These are phyloP conservation scores for Drymodes brunneopygia DNA, from an alignment of 2,113 vertebrate species.

Conservation along the genomic window DNA sequence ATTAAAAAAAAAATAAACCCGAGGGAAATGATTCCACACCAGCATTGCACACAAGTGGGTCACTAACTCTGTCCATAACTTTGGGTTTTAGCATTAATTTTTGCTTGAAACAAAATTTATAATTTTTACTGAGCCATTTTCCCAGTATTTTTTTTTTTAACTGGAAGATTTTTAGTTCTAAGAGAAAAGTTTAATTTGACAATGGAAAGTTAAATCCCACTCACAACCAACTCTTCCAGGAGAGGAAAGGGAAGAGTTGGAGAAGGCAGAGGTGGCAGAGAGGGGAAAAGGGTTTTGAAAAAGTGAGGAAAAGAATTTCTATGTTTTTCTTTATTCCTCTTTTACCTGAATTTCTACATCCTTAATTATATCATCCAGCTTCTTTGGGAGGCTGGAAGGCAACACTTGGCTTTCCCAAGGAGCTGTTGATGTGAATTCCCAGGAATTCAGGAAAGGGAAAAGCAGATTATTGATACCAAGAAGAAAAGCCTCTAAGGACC, in stretches of 20 bases:
- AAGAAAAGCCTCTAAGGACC: neutral
- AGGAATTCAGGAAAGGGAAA: neutral
- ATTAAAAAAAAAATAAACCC: neutral
- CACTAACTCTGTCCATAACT: neutral
- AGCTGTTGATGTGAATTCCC: neutral
- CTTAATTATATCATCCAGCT: neutral
- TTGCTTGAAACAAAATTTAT: neutral
- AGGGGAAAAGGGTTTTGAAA: neutral
- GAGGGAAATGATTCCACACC: neutral
- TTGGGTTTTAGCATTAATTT: neutral
- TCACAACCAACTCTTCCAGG: neutral
- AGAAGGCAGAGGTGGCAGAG: neutral
- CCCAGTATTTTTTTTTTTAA: neutral
- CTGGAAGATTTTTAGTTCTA: neutral
- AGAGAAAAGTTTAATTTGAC: neutral
- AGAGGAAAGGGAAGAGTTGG: neutral
- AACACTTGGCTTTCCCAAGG: neutral
- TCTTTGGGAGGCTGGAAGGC: neutral
- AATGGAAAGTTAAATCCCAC: neutral
- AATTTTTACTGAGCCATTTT: neutral
- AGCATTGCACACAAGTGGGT: neutral
- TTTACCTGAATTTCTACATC: neutral
- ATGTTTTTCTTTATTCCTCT: fast-evolving
- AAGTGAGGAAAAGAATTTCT: neutral
- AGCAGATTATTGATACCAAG: neutral